Evolutionary conservation across 2,888 invertebrate genomes (phyloP).

Genomic region (Lasiommata megera): DNA sequence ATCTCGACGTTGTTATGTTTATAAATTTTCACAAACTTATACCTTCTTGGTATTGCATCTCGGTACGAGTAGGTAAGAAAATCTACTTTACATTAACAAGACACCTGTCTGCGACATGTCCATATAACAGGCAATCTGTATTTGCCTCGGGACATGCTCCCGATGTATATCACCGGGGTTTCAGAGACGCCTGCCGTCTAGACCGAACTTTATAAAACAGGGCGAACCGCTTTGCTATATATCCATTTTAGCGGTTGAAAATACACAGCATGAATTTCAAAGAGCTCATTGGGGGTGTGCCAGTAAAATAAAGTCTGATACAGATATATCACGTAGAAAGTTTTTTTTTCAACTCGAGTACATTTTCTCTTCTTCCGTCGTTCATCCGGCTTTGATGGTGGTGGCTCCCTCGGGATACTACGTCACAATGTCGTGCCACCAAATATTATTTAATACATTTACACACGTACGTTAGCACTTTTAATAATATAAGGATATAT

Average conservation of each 20-base stretch:
- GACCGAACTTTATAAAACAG: conserved; percentile 5
- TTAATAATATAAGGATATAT: too few species aligned
- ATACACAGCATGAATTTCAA: conserved; percentile 3
- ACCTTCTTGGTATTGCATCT: too few species aligned
- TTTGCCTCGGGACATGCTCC: conserved; percentile 25
- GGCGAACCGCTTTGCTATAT: conserved; percentile 2
- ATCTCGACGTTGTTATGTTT: too few species aligned
- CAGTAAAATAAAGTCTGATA: background rate
- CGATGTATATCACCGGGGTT: conserved; percentile 20
- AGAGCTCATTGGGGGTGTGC: conserved; percentile 1
- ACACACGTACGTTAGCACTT: too few species aligned
- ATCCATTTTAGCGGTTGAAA: conserved; percentile 4
- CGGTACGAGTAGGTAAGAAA: background rate
- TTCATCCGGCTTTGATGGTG: background rate
- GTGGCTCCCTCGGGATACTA: background rate
- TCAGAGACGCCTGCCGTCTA: background rate
- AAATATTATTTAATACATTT: too few species aligned
- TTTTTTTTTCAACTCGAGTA: background rate
- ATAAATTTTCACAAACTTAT: too few species aligned
- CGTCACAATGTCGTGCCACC: background rate
- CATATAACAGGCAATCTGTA: conserved; percentile 21
- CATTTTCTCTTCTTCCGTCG: background rate
- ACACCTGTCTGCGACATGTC: conserved; percentile 11
- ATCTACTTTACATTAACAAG: background rate
- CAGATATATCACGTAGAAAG: background rate